Conservation (phyloP, 92 coral and sea anemone species). For the Ricordea florida region DNA sequence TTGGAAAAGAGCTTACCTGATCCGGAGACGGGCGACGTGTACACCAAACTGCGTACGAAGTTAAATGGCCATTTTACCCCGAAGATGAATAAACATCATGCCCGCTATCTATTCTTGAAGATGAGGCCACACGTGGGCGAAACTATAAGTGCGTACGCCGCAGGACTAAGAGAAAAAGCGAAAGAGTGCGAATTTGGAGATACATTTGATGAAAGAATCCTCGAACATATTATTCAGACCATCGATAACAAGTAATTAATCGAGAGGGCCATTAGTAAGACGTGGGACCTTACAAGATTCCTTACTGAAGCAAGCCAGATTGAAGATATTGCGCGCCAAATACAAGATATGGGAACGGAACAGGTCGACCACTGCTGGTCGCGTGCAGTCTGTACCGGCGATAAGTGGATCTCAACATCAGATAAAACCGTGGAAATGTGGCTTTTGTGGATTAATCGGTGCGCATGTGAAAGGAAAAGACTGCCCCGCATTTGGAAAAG, state of each 20-base stretch:
- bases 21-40: no score
- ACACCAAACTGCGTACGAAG: conserved; percentile 18
- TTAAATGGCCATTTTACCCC: conserved; percentile 46
- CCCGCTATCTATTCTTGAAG: conserved; percentile 46
- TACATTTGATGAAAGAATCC: conserved; percentile 47
- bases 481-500: conserved; percentile 64
- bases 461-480: conserved; percentile 24
- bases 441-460: neutral
- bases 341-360: conserved; percentile 38
- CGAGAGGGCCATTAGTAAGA: conserved; percentile 63
- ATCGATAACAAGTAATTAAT: conserved; percentile 60
- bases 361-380: neutral
- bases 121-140: conserved; percentile 15
- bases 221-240: conserved; percentile 65
- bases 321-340: conserved; percentile 61
- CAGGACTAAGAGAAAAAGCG: conserved; percentile 29
- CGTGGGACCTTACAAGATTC: conserved; percentile 64
- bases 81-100: conserved; percentile 51
- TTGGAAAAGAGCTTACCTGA: no score
- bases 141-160: conserved; percentile 23
- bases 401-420: neutral
- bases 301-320: conserved; percentile 63
- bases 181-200: conserved; percentile 55
- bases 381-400: neutral
- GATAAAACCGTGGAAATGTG: neutral